Base-by-base conservation (phyloP, 2,797 vertebrate species). In the Coccyzus lansbergi region DNA sequence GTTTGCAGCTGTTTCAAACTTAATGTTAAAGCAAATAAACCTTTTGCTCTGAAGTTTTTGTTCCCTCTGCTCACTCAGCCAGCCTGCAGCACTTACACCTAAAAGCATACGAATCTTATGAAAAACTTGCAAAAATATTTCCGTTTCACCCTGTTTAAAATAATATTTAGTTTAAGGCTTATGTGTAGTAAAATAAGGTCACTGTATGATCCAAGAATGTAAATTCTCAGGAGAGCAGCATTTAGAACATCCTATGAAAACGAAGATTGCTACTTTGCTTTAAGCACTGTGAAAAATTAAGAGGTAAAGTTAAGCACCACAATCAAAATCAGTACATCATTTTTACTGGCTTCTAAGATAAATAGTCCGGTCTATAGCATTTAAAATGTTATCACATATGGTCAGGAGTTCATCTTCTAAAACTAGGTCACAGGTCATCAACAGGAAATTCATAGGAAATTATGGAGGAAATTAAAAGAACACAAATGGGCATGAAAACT, bases 371-470 rank as follows among this genome's bases (percentile, higher is more conserved):
- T 83, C 87, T 70, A 90, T 9, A 28, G 60, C 63, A 83, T 65
- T 83, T 89, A 55, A 65, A 90, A 53, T 1, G 4, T 75, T 88
- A 92, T 86, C 82, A 15, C 29, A 49, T 7, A 49, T 5, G 40
- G 88, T 78, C 69, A 95, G 46, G 86, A 88, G 86, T 95, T 93
- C 80, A 88, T 75, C 74, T 82, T 63, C 65, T 75, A 38, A 88
- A 95, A 78, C 24, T 22, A 87, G 84, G 92, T 94, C 86, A 62
- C 52, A 93, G 87, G 82, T 93, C 88, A 93, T 90, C 78, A 90
- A 75, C 89, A 92, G 95, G 94, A 97, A 96, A 95, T 95, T 84
- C 90, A 89, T 92, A 92, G 92, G 93, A 96, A 96, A 94, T 86
- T 82, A 94, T 74, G 80, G 49, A 92, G 94, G 77, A 92, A 95